Evolutionary conservation across 1,140 invertebrate genomes (phyloP).

Genomic region (Bicyclus anynana): DNA sequence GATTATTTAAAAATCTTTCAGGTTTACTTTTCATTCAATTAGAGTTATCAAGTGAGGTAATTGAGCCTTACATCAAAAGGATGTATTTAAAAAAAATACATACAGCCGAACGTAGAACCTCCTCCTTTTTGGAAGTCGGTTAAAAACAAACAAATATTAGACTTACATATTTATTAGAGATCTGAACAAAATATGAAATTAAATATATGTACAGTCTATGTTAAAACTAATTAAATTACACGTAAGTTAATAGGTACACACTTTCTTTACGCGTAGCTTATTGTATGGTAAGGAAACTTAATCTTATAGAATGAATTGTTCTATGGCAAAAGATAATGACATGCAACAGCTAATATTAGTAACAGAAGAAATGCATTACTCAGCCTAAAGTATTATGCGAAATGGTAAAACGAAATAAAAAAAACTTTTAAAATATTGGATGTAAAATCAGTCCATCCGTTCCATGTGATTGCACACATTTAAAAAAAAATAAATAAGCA

Average conservation of each 20-base stretch:
- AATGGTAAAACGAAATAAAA: conserved; percentile 43
- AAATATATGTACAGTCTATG: conserved; percentile 77
- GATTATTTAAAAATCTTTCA: no score
- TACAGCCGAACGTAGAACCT: no score
- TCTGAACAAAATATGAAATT: conserved; percentile 77
- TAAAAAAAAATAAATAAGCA: conserved; percentile 51
- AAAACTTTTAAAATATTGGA: conserved; percentile 52
- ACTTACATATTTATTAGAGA: conserved; percentile 78
- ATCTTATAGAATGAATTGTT: conserved; percentile 33
- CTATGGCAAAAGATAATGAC: conserved; percentile 54
- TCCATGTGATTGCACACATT: conserved; percentile 60
- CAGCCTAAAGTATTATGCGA: conserved; percentile 40
- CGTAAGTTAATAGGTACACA: conserved; percentile 75
- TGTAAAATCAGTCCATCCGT: conserved; percentile 69
- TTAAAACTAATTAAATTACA: conserved; percentile 75
- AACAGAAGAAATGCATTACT: conserved; percentile 38
- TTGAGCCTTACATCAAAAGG: no score
- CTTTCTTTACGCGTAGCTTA: conserved; percentile 59
- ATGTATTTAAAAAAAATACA: no score
- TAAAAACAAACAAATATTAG: conserved; percentile 37
- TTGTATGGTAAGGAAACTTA: conserved; percentile 54
- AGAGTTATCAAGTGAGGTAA: no score
- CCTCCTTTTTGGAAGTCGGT: not conserved
- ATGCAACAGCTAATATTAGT: conserved; percentile 47
- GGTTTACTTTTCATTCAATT: no score